Evolutionary conservation across 1,140 invertebrate genomes (phyloP), one percentile per base, ranked within the genome.

Genomic region (Bombus superbus): DNA sequence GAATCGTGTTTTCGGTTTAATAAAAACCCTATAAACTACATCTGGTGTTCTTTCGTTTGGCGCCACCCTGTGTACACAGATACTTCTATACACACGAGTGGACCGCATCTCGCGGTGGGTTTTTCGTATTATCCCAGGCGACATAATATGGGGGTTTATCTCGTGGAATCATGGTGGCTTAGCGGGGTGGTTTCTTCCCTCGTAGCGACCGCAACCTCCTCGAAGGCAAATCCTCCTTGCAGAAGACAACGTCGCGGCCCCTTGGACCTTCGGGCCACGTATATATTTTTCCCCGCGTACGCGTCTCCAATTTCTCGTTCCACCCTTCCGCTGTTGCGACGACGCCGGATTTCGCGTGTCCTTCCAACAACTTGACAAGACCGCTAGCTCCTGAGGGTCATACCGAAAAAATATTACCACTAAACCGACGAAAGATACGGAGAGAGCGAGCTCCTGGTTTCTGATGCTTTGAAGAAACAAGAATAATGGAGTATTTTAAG

Each of bases 131-230:
- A 88, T 87, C 87, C 69, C 80, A 44, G 84, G 91, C 90, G 91
- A 92, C 91, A 88, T 92, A 92, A 92, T 92, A 92, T 92, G 88
- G 86, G 85, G 82, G 82, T 91, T 92, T 92, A 92, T 92, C 91
- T 91, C 78, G 74, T 81, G 90, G 91, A 89, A 92, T 92, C 90
- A 91, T 88, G 90, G 88, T 87, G 81, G 90, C 90, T 92, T 92
- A 90, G 81, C 87, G 71, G 86, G 85, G 85, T 89, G 86, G 86
- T 83, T 87, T 81, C 82, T 87, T 91, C 81, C 87, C 87, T 64
- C 78, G 66, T 44, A 80, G 69, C 66, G 82, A 85, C 85, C 78
- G 69, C 81, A 64, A 78, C 57, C 83, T 89, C 86, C 86, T 91
- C 84, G 13, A 72, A 89, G 90, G 86, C 90, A 91, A 93, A 94